Conservation (phyloP, 92 coral and sea anemone species). For the Bergia sp. region DNA sequence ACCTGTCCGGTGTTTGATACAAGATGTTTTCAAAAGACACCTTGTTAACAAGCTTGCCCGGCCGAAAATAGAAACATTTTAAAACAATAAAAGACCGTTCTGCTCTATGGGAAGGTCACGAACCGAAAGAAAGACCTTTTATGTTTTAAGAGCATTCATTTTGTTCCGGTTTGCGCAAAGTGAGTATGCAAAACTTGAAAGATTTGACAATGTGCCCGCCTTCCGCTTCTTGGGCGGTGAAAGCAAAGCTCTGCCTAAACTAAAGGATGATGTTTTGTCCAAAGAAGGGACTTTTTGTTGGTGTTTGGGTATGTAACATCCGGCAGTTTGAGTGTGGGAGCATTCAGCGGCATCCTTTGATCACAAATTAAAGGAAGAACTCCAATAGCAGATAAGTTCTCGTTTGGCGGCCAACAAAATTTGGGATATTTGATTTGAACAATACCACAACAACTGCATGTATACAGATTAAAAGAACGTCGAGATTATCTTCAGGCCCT, state of each 20-base stretch:
- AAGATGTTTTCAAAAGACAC: not conserved
- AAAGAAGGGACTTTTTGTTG: not conserved
- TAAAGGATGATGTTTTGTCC: not conserved
- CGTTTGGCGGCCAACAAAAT: not conserved
- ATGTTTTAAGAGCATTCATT: not conserved
- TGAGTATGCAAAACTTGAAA: not conserved
- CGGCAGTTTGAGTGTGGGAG: not conserved
- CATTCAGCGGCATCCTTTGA: not conserved
- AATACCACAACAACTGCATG: not conserved
- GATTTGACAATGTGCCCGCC: not conserved
- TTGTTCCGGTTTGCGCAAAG: not conserved
- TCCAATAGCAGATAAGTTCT: not conserved
- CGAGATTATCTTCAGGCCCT: not conserved
- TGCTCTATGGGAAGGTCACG: not conserved
- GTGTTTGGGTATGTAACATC: not conserved
- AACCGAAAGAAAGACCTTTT: not conserved
- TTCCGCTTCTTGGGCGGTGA: not conserved
- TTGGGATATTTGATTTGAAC: no score
- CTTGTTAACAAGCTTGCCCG: not conserved
- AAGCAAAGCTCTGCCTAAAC: not conserved
- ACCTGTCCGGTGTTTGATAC: not conserved
- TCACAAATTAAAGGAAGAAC: not conserved
- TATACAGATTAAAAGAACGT: no score
- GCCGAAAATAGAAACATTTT: not conserved
- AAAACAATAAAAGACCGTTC: not conserved